phyloP scores from a whole-genome alignment of 2,113 vertebrate genomes.

The Sciurus niger region DNA sequence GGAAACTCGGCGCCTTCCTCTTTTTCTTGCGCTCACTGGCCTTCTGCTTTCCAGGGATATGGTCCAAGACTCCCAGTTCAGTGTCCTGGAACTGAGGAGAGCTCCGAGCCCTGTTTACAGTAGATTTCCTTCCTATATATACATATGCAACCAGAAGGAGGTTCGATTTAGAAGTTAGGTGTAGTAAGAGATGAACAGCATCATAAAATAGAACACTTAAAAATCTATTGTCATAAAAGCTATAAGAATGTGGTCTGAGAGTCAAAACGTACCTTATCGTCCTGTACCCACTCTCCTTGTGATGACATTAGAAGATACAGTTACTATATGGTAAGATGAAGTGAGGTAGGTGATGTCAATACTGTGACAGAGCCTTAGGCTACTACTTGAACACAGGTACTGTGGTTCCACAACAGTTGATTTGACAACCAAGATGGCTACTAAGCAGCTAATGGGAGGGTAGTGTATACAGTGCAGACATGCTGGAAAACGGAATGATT shows the following conservation, averaged over 20 bases:
- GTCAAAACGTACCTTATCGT: too few species aligned
- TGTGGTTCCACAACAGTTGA: not conserved
- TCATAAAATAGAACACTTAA: not conserved
- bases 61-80: too few species aligned
- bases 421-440: not conserved
- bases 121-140: not conserved
- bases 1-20: not conserved
- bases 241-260: not conserved
- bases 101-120: not conserved
- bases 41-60: not conserved
- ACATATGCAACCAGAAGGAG: not conserved
- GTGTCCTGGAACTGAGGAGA: not conserved
- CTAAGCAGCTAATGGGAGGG: not conserved
- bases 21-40: too few species aligned
- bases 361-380: not conserved
- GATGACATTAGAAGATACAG: not conserved
- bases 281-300: not conserved
- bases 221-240: not conserved
- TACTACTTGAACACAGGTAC: not conserved
- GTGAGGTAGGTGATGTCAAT: not conserved
- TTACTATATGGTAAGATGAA: not conserved
- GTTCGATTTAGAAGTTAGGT: not conserved
- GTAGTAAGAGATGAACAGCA: too few species aligned
- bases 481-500: not conserved
- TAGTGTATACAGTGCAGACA: not conserved